Evolutionary conservation across 2,888 invertebrate species (phyloP), one percentile per base, ranked within the genome.

Genomic region (Scelioninae gen. 1): DNA sequence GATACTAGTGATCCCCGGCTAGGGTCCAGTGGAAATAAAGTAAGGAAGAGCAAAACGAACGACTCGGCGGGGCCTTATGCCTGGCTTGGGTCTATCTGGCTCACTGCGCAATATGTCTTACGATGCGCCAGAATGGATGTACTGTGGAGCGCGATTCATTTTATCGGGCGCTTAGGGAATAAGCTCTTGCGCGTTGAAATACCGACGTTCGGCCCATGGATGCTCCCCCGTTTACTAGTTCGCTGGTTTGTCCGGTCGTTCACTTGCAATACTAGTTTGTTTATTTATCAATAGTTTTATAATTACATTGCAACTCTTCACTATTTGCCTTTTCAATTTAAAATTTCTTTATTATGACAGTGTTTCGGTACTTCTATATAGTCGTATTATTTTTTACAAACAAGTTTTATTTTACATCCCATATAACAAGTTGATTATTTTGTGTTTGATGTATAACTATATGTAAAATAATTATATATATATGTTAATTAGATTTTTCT

Each of bases 131-230:
- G 82, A 85, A 84, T 84, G 76, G 85, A 87, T 86, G 83, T 84
- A 86, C 82, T 65, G 76, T 69, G 62, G 84, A 85, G 85, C 78
- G 85, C 84, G 84, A 85, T 85, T 84, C 85, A 82, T 86, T 87
- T 86, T 86, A 85, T 87, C 85, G 81, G 60, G 40, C 77, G 78
- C 79, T 60, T 71, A 60, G 49, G 75, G 74, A 75, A 69, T 72
- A 76, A 78, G 68, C 63, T 81, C 53, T 51, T n/a, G 75, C 49
- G 71, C 69, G 71, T 71, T 75, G 69, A 78, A 81, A 82, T 79
- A 77, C 60, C 82, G 69, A 47, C 56, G 68, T 69, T 62, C 62
- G 68, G 74, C 15, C 68, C 62, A 51, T 38, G 76, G 69, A 69
- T 56, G 38, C 55, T 71, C 34, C 47, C 32, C n/a, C 43, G 63